These are phyloP conservation scores for Anas platyrhynchos DNA, from an alignment of 2,113 vertebrate species.

Conservation along the genomic window DNA sequence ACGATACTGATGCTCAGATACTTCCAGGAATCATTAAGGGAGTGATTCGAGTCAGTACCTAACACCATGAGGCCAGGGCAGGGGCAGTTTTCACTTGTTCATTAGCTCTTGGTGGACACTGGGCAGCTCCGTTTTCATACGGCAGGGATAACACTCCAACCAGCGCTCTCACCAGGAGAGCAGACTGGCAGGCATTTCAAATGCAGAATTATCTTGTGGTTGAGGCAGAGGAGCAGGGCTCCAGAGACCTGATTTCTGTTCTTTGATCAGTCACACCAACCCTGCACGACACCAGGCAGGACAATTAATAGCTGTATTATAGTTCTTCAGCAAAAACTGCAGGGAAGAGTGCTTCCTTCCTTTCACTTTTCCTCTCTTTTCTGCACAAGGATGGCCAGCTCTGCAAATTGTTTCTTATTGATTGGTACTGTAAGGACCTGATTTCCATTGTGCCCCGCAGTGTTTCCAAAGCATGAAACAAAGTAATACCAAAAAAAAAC, in stretches of 20 bases:
- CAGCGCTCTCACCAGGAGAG: not conserved
- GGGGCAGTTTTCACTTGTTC: not conserved
- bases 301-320: not conserved
- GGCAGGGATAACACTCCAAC: not conserved
- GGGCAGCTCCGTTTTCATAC: not conserved
- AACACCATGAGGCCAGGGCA: not conserved
- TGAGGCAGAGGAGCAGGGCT: not conserved
- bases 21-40: not conserved
- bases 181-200: conserved; percentile 15
- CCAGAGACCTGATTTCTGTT: conserved; percentile 15
- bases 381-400: not conserved
- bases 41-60: not conserved
- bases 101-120: not conserved
- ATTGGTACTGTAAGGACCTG: not conserved
- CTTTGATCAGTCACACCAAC: conserved; percentile 26
- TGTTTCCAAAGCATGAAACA: not conserved
- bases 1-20: not conserved
- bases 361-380: not conserved
- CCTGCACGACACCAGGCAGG: not conserved
- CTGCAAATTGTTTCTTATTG: not conserved
- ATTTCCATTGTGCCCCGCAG: not conserved
- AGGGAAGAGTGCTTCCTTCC: not conserved
- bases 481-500: not conserved
- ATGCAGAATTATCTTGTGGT: not conserved
- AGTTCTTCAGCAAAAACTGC: not conserved